Conservation (phyloP, 2,797 vertebrate genomes). For the Micromesistius poutassou region DNA sequence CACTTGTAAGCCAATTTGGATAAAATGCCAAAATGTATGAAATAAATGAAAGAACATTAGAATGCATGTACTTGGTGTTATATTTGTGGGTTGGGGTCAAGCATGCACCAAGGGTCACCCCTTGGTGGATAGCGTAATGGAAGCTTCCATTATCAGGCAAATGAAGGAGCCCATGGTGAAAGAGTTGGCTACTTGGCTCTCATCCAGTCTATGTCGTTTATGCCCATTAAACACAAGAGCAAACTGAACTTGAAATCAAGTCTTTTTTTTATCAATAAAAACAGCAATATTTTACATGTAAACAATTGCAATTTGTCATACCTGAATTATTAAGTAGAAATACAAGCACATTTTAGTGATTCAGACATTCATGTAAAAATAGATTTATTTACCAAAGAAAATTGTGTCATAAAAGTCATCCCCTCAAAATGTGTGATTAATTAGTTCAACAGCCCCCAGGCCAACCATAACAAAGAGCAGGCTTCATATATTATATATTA, state of each 20-base stretch:
- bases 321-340: slow-evolving; percentile 69
- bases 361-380: slow-evolving; percentile 66
- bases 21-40: not conserved
- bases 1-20: not conserved
- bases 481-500: slow-evolving; percentile 11
- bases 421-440: slow-evolving; percentile 21
- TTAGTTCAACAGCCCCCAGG: slow-evolving; percentile 26
- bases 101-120: not conserved
- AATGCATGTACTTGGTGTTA: too few relatives aligned
- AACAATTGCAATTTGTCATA: slow-evolving; percentile 69
- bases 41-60: too few relatives aligned
- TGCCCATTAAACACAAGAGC: not conserved
- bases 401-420: slow-evolving; percentile 5
- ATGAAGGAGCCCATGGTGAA: not conserved
- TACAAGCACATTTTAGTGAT: slow-evolving; percentile 44
- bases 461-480: slow-evolving; percentile 17
- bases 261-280: slow-evolving; percentile 67
- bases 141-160: not conserved
- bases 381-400: slow-evolving; percentile 49
- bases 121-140: not conserved
- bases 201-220: not conserved
- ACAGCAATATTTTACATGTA: slow-evolving; percentile 68
- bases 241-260: slow-evolving; percentile 22
- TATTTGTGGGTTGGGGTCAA: too few relatives aligned
- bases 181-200: not conserved